phyloP scores from a whole-genome alignment of 1,140 invertebrate species.

The Heliconius congener region DNA sequence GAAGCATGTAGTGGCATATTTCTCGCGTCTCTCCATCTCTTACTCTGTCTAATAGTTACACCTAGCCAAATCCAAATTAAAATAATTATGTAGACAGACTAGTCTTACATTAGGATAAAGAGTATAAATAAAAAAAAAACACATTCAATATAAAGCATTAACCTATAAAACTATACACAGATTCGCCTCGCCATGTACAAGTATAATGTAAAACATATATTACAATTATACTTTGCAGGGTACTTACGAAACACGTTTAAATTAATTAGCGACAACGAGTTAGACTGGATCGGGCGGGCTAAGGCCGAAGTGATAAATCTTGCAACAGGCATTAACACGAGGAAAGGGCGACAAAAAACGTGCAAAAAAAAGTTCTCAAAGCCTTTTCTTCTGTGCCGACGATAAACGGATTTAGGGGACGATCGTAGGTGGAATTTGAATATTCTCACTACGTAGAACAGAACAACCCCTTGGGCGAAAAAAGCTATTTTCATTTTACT shows the following conservation, averaged over 20 bases:
- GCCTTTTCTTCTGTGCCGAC: constrained; percentile 43
- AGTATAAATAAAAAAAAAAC: no score
- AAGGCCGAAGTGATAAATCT: constrained; percentile 48
- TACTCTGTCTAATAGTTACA: no score
- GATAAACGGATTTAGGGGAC: constrained; percentile 43
- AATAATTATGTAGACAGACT: no score
- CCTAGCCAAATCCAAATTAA: no score
- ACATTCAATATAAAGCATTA: neutral
- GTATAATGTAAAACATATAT: constrained; percentile 20
- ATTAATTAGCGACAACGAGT: constrained; percentile 58
- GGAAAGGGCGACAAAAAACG: constrained; percentile 44
- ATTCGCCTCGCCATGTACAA: constrained; percentile 1
- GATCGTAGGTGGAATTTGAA: constrained; percentile 37
- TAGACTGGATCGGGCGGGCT: constrained; percentile 44
- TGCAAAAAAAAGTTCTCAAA: constrained; percentile 41
- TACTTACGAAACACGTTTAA: constrained; percentile 49
- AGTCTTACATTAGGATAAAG: no score
- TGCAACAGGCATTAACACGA: constrained; percentile 45
- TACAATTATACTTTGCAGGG: constrained; percentile 34
- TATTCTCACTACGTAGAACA: constrained; percentile 29
- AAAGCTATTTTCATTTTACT: constrained; percentile 22
- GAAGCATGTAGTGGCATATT: no score
- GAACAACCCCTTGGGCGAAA: constrained; percentile 26
- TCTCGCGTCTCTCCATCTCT: no score
- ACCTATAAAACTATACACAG: neutral